Percentiles rank a stretch among this genome's conserved stretches.
phyloP scores from a whole-genome alignment of 1,140 invertebrate genomes.

The Prorops nasuta region DNA sequence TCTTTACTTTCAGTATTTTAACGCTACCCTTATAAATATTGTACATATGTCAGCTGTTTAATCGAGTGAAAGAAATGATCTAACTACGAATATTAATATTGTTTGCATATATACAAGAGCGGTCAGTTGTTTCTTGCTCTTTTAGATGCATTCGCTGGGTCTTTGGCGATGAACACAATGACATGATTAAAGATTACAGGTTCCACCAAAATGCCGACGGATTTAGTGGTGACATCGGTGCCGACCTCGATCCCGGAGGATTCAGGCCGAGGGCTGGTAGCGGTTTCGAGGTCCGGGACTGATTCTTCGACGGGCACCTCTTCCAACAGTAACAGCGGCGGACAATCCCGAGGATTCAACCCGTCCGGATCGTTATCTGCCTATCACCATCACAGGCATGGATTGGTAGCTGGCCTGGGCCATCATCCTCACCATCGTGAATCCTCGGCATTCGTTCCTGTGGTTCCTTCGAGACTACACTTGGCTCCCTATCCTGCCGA shows the following conservation, averaged over 20 bases:
- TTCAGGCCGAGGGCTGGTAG: conserved; percentile 30
- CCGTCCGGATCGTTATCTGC: conserved; percentile 58
- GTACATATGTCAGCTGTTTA: too few species aligned
- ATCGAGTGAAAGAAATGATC: too few species aligned
- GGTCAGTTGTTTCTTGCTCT: too few species aligned
- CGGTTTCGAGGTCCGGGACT: conserved; percentile 20
- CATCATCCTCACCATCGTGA: conserved; percentile 66
- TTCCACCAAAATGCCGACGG: conserved; percentile 47
- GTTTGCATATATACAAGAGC: too few species aligned
- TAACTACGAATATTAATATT: too few species aligned
- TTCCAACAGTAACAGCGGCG: conserved; percentile 45
- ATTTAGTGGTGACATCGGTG: conserved; percentile 49
- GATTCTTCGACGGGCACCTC: conserved; percentile 32
- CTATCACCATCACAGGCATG: conserved; percentile 67
- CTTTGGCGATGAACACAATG: too few species aligned
- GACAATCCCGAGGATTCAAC: conserved; percentile 62
- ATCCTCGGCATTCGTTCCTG: conserved; percentile 79
- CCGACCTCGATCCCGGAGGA: conserved; percentile 40
- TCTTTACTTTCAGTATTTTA: too few species aligned
- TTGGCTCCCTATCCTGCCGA: conserved; percentile 66
- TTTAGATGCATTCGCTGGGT: too few species aligned
- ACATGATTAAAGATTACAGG: too few species aligned
- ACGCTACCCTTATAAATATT: too few species aligned
- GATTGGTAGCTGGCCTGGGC: conserved; percentile 49
- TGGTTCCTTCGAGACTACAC: conserved; percentile 74